Evolutionary conservation across 1,140 invertebrate species (phyloP).

Genomic region (Whitmania pigra): DNA sequence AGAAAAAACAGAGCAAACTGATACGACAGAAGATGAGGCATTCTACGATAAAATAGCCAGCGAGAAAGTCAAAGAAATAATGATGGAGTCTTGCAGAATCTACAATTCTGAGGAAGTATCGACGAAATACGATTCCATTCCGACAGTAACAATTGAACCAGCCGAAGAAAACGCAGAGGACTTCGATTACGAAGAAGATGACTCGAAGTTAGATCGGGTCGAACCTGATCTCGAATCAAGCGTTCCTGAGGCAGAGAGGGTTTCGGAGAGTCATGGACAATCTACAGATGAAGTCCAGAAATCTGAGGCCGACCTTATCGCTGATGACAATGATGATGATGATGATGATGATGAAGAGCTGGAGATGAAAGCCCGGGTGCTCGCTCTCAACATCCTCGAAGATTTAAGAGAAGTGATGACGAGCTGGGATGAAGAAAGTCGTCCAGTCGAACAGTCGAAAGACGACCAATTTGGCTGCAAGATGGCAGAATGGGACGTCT

Average conservation of each 20-base stretch:
- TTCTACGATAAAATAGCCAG: neutral
- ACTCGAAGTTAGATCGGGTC: neutral
- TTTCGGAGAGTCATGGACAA: too few relatives aligned
- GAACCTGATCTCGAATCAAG: too few relatives aligned
- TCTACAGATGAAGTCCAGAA: neutral
- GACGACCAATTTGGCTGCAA: too few relatives aligned
- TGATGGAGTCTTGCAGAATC: neutral
- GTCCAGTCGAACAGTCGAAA: too few relatives aligned
- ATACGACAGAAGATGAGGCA: neutral
- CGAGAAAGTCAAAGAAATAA: slow-evolving; percentile 5
- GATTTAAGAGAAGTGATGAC: too few relatives aligned
- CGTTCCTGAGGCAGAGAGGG: too few relatives aligned
- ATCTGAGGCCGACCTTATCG: neutral
- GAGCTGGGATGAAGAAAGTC: too few relatives aligned
- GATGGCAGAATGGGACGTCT: too few relatives aligned
- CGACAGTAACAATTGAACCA: too few relatives aligned
- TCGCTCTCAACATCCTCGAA: too few relatives aligned
- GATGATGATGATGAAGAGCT: slow-evolving; percentile 10
- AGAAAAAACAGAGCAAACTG: neutral
- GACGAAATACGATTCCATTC: too few relatives aligned
- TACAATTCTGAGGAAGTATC: too few relatives aligned
- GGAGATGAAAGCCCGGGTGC: neutral
- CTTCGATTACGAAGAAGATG: neutral
- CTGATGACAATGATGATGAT: neutral
- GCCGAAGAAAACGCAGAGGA: neutral